These are phyloP conservation scores for Typhlichthys subterraneus DNA, from an alignment of 2,797 vertebrate genomes.

Conservation along the genomic window DNA sequence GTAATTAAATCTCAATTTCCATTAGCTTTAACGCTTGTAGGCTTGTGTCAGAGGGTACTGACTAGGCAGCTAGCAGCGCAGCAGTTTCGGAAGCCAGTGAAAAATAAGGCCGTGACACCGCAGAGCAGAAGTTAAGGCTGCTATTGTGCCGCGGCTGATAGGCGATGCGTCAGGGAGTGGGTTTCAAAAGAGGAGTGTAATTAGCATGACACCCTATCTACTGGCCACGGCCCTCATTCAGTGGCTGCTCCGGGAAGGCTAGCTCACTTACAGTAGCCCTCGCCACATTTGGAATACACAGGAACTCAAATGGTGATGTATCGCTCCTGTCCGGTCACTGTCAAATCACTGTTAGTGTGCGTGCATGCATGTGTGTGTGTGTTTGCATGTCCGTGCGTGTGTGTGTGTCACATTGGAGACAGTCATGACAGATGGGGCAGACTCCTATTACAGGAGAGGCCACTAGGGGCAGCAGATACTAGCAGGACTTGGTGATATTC, in stretches of 20 bases:
- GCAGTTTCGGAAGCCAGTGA: slow-evolving; percentile 1
- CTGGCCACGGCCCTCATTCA: slow-evolving; percentile 33
- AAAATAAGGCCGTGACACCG: slow-evolving; percentile 11
- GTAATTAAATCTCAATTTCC: slow-evolving; percentile 54
- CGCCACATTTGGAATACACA: slow-evolving; percentile 4
- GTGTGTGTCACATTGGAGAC: slow-evolving; percentile 26
- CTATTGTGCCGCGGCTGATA: slow-evolving; percentile 40
- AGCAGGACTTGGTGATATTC: slow-evolving; percentile 28
- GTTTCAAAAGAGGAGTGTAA: slow-evolving; percentile 51
- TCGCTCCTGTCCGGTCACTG: slow-evolving; percentile 3
- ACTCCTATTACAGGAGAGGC: slow-evolving; percentile 19
- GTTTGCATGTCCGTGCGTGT: not conserved
- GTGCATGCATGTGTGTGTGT: slow-evolving; percentile 10
- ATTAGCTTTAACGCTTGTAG: slow-evolving; percentile 16
- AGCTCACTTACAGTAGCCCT: slow-evolving; percentile 3
- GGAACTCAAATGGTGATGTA: not conserved
- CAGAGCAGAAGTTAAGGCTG: not conserved
- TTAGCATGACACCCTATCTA: slow-evolving; percentile 47
- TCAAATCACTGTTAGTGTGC: slow-evolving; percentile 17
- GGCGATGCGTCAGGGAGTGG: slow-evolving; percentile 32
- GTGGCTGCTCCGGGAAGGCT: slow-evolving; percentile 8
- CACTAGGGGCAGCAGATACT: slow-evolving; percentile 54
- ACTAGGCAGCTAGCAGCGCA: not conserved
- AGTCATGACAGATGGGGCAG: slow-evolving; percentile 33
- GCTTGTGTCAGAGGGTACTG: not conserved